Evolutionary conservation across 2,113 vertebrate genomes (phyloP).

Genomic region (Acrocephalus kingi): DNA sequence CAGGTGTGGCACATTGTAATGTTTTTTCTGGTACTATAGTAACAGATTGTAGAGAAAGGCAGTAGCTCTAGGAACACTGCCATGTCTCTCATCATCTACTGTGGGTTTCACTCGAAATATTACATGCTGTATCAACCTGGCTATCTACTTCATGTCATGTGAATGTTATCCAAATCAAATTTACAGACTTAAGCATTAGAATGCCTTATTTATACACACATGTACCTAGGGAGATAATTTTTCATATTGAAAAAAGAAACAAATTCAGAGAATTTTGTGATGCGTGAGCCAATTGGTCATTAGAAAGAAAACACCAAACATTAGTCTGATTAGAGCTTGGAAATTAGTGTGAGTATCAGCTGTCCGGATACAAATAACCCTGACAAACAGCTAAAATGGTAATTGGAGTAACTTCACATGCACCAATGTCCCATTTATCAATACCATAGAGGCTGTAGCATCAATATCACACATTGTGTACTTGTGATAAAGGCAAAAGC

Average conservation of each 20-base stretch:
- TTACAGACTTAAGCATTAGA: background rate
- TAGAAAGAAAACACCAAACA: slow-evolving; percentile 36
- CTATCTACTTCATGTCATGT: background rate
- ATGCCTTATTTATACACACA: background rate
- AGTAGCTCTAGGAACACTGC: background rate
- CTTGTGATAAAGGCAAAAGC: background rate
- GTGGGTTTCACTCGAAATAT: background rate
- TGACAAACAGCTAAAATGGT: slow-evolving; percentile 34
- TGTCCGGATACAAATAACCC: background rate
- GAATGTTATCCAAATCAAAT: background rate
- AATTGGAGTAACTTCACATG: background rate
- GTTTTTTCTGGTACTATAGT: background rate
- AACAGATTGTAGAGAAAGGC: background rate
- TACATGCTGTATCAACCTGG: background rate
- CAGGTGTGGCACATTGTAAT: background rate
- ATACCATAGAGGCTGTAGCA: background rate
- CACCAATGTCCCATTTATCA: background rate
- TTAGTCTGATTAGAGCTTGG: background rate
- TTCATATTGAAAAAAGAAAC: background rate
- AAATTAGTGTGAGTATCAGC: background rate
- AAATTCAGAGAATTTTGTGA: background rate
- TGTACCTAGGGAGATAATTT: background rate
- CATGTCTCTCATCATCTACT: background rate
- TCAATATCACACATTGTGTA: background rate
- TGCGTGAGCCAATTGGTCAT: background rate